Percentiles rank a stretch among this genome's conserved stretches.
Evolutionary conservation across 2,797 vertebrate genomes (phyloP).

Genomic region (Kryptolebias ocellatus): DNA sequence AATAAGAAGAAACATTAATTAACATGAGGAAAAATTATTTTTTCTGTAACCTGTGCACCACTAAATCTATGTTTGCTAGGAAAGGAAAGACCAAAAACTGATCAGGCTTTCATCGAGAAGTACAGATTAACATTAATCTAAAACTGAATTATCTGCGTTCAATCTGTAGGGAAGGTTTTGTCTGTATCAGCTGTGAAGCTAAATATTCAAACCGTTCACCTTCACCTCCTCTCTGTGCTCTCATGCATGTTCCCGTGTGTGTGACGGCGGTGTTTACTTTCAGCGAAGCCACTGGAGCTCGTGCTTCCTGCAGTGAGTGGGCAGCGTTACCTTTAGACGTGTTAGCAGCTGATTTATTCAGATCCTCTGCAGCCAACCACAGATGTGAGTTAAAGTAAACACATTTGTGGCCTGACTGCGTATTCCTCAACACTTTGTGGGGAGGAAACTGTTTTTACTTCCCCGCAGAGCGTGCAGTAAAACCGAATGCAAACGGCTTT

Average conservation of each 20-base stretch:
- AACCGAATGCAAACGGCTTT: too few species aligned
- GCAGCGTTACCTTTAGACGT: conserved; percentile 25
- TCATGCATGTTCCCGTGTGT: conserved; percentile 5
- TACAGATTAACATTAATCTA: background rate
- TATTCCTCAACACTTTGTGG: too few species aligned
- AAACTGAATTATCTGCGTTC: background rate
- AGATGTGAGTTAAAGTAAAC: conserved; percentile 28
- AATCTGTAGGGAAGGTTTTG: too few species aligned
- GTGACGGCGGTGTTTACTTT: conserved; percentile 32
- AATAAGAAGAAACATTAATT: too few species aligned
- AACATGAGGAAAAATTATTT: too few species aligned
- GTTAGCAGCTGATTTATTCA: conserved; percentile 24
- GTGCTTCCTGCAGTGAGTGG: conserved; percentile 40
- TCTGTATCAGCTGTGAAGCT: too few species aligned
- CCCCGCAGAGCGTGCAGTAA: too few species aligned
- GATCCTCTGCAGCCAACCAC: conserved; percentile 9
- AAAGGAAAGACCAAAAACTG: too few species aligned
- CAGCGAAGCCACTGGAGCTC: conserved; percentile 18
- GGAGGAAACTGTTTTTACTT: too few species aligned
- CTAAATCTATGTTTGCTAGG: too few species aligned
- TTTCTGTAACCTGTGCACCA: too few species aligned
- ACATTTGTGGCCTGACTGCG: too few species aligned
- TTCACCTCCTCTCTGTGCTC: conserved; percentile 5
- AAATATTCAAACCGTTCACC: background rate
- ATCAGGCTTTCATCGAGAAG: background rate